Conservation (phyloP, 2,113 vertebrate species). For the Prochilodus magdalenae region DNA sequence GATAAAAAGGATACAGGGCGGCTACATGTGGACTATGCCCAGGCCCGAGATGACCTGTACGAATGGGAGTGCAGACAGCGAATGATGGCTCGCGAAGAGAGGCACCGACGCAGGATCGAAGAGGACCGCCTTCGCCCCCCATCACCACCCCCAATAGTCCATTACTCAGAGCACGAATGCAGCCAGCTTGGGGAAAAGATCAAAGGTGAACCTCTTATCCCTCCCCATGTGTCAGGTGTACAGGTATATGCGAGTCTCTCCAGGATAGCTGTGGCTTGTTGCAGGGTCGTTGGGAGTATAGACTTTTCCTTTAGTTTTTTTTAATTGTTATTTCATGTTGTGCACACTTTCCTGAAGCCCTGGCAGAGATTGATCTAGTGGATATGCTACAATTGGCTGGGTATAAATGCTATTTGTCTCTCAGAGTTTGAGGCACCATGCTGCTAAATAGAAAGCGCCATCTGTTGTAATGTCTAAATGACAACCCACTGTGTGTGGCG, state of each 20-base stretch:
- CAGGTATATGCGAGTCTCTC: too few species aligned
- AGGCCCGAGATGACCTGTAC: slow-evolving; percentile 94
- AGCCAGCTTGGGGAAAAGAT: slow-evolving; percentile 92
- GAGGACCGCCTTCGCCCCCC: slow-evolving; percentile 88
- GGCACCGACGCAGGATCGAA: slow-evolving; percentile 88
- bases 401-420: slow-evolving; percentile 33
- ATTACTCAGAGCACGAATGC: slow-evolving; percentile 95
- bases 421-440: slow-evolving; percentile 34
- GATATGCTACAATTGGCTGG: background rate
- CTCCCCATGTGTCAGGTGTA: background rate
- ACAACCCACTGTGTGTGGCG: background rate
- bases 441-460: slow-evolving; percentile 33
- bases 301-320: background rate
- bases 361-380: background rate
- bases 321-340: background rate
- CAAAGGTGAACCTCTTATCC: slow-evolving; percentile 80
- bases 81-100: slow-evolving; percentile 91
- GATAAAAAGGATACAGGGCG: slow-evolving; percentile 95
- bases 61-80: slow-evolving; percentile 97
- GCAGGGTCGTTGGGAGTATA: background rate
- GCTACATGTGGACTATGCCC: slow-evolving; percentile 94
- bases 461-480: slow-evolving; percentile 43
- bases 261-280: too few species aligned
- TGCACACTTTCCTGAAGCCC: background rate
- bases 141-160: slow-evolving; percentile 91